Base-by-base conservation (phyloP, 2,113 vertebrate genomes). In the Xyrauchen texanus region DNA sequence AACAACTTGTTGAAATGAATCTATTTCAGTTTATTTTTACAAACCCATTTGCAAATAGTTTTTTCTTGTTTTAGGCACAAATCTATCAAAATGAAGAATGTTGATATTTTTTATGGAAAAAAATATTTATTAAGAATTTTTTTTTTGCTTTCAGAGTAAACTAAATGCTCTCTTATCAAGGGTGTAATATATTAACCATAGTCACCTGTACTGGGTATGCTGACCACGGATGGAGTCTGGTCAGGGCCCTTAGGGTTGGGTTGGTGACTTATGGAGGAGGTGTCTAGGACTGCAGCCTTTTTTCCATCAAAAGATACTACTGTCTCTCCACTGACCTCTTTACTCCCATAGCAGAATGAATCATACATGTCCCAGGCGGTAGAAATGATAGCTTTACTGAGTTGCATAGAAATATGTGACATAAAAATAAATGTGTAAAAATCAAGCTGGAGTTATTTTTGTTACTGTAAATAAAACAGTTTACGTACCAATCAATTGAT, bases 311-410 rank as follows among this genome's bases (percentile, higher is more conserved):
- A 1, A 7, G 53, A 60, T 0, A 5, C 11, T 5, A 3, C 0
- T 8, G 65, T 0, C 0, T 78, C 57, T 34, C 8, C 4, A 75
- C 6, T 55, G 21, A 89, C 88, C 2, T 61, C 55, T 58, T 6
- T 8, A 4, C 62, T 61, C 12, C 49, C 42, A 51, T 67, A 15
- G 0, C 78, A 47, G 64, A 86, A 89, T 0, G 91, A 85, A 69
- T 94, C 85, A 45, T 92, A 92, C 78, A 96, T 83, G 86, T 96
- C 94, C 94, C 95, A 96, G 21, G 52, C 8, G 45, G 92, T 95
- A 53, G 92, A 93, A 84, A 83, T 86, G 11, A 82, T 5, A 15
- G 91, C 97, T 95, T 85, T 46, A 85, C 2, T 72, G 5, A 57
- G 21, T 34, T 34, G 21, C 21, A 34, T 34, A 34, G 3, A 34